Evolutionary conservation across 1,140 invertebrate species (phyloP), one percentile per base, ranked within the genome.

Genomic region (Bombus soroeensis): DNA sequence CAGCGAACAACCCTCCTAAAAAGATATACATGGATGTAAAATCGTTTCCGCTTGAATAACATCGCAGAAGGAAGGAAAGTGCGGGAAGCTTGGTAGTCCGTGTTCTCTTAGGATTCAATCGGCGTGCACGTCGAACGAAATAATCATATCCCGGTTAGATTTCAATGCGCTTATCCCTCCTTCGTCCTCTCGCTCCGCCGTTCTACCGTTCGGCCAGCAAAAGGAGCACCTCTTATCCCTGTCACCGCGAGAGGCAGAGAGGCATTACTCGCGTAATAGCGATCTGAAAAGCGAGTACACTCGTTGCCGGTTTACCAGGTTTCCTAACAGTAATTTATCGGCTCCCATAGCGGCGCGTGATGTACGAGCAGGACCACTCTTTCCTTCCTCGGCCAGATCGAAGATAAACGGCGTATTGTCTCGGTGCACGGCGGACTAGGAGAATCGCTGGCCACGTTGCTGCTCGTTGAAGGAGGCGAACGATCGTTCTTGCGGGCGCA

Each of bases 391-490:
- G 72, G 72, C 72, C 84, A 80, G 89, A 90, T 90, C 86, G 88
- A 76, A 90, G 89, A 90, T 90, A 90, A 90, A 90, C 89, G 89
- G 79, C 82, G 89, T 85, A 90, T 90, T 90, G 89, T 90, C 86
- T 90, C 88, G 76, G 78, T 83, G 73, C 39, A 53, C 73, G 57
- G 47, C 41, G 25, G 80, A 25, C 77, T 84, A 82, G 86, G 70
- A 87, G 89, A 76, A 89, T 89, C 86, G 76, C 75, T 62, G 84
- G 80, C 76, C 88, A 77, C 81, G 68, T 87, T 73, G 88, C 85
- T 85, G 75, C 75, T 70, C 79, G 75, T 79, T 59, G 62, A 86
- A 88, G 80, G 75, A 87, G 88, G 88, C 72, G 47, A 85, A 81
- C 88, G 83, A 86, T 82, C 71, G 88, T 85, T 88, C 88, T 90